Conservation (phyloP, 2,113 vertebrate genomes). For the Danio rerio region DNA sequence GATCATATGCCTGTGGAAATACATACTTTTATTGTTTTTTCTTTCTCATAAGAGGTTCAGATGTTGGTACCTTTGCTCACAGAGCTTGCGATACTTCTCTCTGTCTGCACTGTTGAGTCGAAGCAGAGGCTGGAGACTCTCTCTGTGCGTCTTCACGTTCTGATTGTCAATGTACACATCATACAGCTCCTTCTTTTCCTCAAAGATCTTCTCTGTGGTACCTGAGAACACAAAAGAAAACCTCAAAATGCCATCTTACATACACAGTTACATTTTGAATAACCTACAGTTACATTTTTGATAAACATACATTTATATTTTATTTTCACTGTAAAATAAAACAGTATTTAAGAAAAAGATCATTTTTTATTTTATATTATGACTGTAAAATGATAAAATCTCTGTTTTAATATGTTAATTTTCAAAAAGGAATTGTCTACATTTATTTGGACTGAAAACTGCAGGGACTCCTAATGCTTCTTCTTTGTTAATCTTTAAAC, state of each 20-base stretch:
- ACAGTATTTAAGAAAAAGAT: no score
- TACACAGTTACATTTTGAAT: no score
- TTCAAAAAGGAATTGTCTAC: no score
- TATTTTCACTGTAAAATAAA: no score
- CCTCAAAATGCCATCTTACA: background rate
- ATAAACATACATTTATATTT: no score
- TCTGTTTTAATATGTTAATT: no score
- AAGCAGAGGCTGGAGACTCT: constrained; percentile 87
- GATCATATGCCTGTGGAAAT: background rate
- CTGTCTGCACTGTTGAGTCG: constrained; percentile 89
- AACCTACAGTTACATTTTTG: no score
- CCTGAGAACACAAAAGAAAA: constrained; percentile 73
- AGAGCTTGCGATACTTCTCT: constrained; percentile 94
- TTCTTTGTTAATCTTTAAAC: no score
- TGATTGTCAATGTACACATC: constrained; percentile 97
- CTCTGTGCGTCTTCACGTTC: constrained; percentile 95
- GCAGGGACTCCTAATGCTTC: no score
- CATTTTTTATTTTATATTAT: no score
- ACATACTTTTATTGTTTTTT: background rate
- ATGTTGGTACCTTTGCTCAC: constrained; percentile 88
- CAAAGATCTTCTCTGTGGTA: constrained; percentile 98
- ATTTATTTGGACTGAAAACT: no score
- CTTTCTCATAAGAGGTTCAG: background rate
- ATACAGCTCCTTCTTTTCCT: constrained; percentile 93
- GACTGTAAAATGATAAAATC: no score